Evolutionary conservation across 1,140 invertebrate species (phyloP), one percentile per base, ranked within the genome.

Genomic region (Aradophagus sp.): DNA sequence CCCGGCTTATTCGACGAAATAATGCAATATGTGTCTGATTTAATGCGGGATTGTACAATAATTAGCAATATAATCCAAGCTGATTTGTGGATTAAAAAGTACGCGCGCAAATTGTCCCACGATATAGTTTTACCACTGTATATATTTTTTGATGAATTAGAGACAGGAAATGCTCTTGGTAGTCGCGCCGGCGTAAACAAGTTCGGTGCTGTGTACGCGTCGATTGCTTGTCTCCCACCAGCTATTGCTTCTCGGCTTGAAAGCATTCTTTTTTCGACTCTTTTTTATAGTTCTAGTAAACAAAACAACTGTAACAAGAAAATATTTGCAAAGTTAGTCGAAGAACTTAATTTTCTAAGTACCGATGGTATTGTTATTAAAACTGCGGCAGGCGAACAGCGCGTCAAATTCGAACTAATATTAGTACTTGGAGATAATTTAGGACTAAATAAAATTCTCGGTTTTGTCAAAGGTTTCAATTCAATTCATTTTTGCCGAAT

Each of bases 151-250:
- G 29, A 31, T 11, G 29, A 31, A 3, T 3, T 31, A 5, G 29
- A 31, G n/a, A 8, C 8, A 5, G 20, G 20, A 8, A 8, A 23
- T 23, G 20, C 20, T 23, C 20, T 23, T 4, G 20, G 20, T 23
- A 23, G 20, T 23, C 20, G 8, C 8, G 20, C 20, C 8, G 20
- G 20, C 4, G 8, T 8, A 23, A 23, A 23, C n/a, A n/a, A n/a
- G n/a, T n/a, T n/a, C n/a, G n/a, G n/a, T n/a, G n/a, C n/a, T 8
- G 19, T 65, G 13, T 67, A 73, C 31, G 34, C 35, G 1, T 10
- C 11, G 10, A 27, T 44, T 8, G 41, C 41, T 15, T 44, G 41
- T 29, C 16, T 44, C 15, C 41, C 41, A 44, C 23, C 26, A 8
- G 5, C 13, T 16, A 44, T 44, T 5, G 13, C 26, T 4, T 44